Conservation (phyloP, 2,113 vertebrate genomes). For the Ophiodon elongatus region DNA sequence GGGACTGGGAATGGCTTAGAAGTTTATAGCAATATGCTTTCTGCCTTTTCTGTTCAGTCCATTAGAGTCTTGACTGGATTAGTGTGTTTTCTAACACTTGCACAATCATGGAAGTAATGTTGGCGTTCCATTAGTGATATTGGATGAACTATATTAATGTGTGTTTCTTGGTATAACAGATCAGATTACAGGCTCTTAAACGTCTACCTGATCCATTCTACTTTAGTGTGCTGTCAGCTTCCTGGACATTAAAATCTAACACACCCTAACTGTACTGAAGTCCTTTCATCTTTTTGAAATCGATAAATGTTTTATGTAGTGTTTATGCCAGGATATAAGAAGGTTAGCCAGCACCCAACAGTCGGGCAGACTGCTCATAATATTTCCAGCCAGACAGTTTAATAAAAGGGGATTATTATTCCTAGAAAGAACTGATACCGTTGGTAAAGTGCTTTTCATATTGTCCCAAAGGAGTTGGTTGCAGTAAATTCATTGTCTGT, state of each 20-base stretch:
- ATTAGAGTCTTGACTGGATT: slow-evolving; percentile 60
- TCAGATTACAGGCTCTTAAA: slow-evolving; percentile 45
- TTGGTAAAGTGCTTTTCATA: slow-evolving; percentile 25
- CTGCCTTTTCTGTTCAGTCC: slow-evolving; percentile 37
- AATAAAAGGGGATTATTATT: slow-evolving; percentile 2
- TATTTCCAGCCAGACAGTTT: slow-evolving; percentile 13
- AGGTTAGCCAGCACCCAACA: neutral
- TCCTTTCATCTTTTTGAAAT: slow-evolving; percentile 24
- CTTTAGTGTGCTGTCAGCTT: slow-evolving; percentile 40
- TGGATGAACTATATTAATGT: slow-evolving; percentile 35
- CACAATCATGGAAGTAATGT: slow-evolving; percentile 27
- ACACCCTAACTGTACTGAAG: neutral
- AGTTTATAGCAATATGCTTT: slow-evolving; percentile 14
- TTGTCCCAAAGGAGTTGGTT: neutral
- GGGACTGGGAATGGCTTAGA: slow-evolving; percentile 11
- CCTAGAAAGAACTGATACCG: neutral
- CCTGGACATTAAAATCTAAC: slow-evolving; percentile 23
- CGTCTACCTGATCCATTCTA: slow-evolving; percentile 26
- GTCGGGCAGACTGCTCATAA: neutral
- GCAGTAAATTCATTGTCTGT: neutral
- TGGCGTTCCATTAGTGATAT: slow-evolving; percentile 45
- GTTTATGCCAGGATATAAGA: slow-evolving; percentile 18
- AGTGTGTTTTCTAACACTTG: slow-evolving; percentile 34
- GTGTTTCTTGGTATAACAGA: slow-evolving; percentile 26
- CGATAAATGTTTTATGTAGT: slow-evolving; percentile 40